phyloP scores from a whole-genome alignment of 2,888 invertebrate species.

The Nemotelus nigrinus region DNA sequence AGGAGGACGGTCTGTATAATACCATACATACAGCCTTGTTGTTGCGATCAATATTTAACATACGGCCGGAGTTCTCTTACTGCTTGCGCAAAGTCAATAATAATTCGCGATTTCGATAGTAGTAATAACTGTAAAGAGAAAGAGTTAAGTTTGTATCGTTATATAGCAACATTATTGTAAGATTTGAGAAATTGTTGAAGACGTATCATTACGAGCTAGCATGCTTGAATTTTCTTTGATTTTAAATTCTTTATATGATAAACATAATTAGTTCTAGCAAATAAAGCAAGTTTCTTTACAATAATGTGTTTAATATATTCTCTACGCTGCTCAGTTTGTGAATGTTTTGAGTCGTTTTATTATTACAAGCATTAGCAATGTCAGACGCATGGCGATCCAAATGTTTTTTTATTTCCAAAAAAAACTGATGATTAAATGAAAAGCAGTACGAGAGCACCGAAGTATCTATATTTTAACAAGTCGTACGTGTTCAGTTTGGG shows the following conservation, averaged over 20 bases:
- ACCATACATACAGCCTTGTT: constrained; percentile 56
- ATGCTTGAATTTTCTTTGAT: constrained; percentile 10
- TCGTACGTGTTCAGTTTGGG: constrained; percentile 35
- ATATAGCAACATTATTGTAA: not conserved
- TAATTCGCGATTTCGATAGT: not conserved
- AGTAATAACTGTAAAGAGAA: too few species aligned
- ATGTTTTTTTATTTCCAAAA: too few species aligned
- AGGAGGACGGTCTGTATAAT: constrained; percentile 55
- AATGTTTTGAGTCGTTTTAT: too few species aligned
- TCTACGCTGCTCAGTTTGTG: too few species aligned
- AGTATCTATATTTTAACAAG: constrained; percentile 29
- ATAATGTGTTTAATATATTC: constrained; percentile 29
- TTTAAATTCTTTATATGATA: not conserved
- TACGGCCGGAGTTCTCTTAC: constrained; percentile 55
- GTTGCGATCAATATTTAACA: constrained; percentile 29
- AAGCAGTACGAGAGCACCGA: constrained; percentile 54
- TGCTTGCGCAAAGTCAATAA: constrained; percentile 50
- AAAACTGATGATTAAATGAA: not conserved
- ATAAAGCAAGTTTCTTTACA: constrained; percentile 38
- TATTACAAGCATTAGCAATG: too few species aligned
- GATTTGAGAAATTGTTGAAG: constrained; percentile 20
- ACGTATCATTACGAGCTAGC: constrained; percentile 43
- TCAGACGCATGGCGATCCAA: too few species aligned
- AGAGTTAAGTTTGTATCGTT: too few species aligned
- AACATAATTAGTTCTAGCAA: constrained; percentile 34